Evolutionary conservation across 2,113 vertebrate genomes (phyloP), one percentile per base, ranked within the genome.

Genomic region (Ochotona curzoniae): DNA sequence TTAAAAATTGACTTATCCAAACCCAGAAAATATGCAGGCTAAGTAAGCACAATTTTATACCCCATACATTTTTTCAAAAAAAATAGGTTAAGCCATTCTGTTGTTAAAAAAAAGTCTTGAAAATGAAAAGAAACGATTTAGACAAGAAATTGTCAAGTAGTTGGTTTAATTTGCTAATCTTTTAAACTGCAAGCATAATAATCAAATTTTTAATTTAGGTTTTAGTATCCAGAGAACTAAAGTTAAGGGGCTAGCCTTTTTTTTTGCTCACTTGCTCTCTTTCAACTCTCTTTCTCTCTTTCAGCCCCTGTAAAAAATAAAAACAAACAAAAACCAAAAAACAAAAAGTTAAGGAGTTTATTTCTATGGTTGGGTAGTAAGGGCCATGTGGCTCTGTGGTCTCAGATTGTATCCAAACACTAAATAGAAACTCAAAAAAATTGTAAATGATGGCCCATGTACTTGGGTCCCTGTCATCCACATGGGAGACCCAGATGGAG

Each of bases 1-100:
- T 83, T 70, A 63, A 89, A 93, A 76, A 60, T 54, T 88, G 88
- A 60, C 80, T 73, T 63, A 83, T 83, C 35, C 32, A 94, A 61
- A 90, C 80, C 3, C 25, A 57, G n/a, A 74, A 63, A 49, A 26
- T 78, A 86, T 25, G 44, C 18, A 87, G 64, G 4, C 23, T 71
- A 73, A 95, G 71, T 38, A 75, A 71, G 75, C 51, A 81, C 13
- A 93, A 67, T 64, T 91, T 89, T 94, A 23, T 7, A 38, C 60
- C 30, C 17, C 25, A 60, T 18, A 20, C 5, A 9, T 78, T 82
- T 87, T 95, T 4, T 44, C n/a, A n/a, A n/a, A 44, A 44, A 44
- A 44, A 63, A 13, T 20, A 17, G 63, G 44, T 73, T 78, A 83
- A 79, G 38, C 14, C 57, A 63, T 38, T 69, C 66, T 67, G 63